A percentile compares a stretch with the other conserved stretches of the same genome.
These are phyloP conservation scores for Macrotis lagotis DNA, from an alignment of 2,113 vertebrate genomes.

Conservation along the genomic window DNA sequence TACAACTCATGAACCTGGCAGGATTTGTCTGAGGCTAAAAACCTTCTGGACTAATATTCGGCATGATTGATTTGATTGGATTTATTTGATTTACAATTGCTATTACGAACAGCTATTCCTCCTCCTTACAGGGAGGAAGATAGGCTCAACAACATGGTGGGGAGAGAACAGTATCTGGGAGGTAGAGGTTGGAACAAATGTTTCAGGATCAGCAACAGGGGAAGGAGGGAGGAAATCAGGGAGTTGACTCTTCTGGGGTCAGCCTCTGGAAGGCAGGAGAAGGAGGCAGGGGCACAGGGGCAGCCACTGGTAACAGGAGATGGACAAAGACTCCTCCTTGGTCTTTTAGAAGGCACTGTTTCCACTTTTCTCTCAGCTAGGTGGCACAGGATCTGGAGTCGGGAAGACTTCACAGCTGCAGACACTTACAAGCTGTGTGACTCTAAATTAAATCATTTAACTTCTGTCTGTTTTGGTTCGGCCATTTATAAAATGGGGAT, in stretches of 20 bases:
- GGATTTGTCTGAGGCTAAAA: too few relatives aligned
- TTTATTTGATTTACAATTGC: too few relatives aligned
- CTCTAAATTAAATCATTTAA: neutral
- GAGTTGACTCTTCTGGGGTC: neutral
- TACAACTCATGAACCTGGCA: too few relatives aligned
- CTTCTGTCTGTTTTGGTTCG: neutral
- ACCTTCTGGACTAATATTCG: too few relatives aligned
- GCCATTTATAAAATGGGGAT: constrained; percentile 8
- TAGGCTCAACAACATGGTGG: neutral
- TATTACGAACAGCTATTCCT: too few relatives aligned
- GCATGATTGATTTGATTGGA: too few relatives aligned
- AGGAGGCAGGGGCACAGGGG: neutral
- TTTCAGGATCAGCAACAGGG: neutral
- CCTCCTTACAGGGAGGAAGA: too few relatives aligned
- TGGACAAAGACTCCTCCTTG: neutral
- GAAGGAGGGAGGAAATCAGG: neutral
- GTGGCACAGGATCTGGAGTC: neutral
- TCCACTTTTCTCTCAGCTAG: neutral
- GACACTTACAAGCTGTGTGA: neutral
- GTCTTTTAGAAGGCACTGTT: neutral
- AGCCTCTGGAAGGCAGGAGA: neutral
- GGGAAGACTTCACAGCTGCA: neutral
- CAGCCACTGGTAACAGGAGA: neutral
- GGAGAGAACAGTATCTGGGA: neutral
- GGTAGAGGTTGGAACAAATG: too few relatives aligned